phyloP scores from a whole-genome alignment of 2,797 vertebrate genomes.

The Pangasius macronema region DNA sequence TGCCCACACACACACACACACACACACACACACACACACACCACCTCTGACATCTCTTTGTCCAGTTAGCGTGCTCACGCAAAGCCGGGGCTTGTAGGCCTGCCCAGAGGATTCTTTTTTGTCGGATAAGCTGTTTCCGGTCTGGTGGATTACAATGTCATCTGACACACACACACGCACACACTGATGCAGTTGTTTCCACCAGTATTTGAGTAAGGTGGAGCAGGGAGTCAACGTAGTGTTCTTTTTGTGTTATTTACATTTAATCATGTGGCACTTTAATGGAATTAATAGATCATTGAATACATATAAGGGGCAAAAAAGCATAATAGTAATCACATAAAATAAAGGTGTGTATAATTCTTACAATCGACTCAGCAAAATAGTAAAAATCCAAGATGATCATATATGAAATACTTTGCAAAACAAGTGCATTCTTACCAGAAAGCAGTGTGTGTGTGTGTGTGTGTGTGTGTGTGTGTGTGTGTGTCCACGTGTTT shows the following conservation, averaged over 20 bases:
- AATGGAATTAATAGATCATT: background rate
- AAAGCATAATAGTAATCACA: no score
- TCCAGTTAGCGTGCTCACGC: constrained; percentile 29
- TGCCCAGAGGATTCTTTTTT: constrained; percentile 28
- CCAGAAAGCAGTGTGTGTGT: background rate
- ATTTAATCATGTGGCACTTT: background rate
- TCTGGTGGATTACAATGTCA: constrained; percentile 26
- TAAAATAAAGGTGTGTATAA: background rate
- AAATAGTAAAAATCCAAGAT: background rate
- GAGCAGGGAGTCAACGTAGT: background rate
- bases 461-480: background rate
- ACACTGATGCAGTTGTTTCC: constrained; percentile 27
- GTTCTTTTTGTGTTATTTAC: background rate
- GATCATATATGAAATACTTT: background rate
- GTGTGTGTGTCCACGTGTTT: background rate
- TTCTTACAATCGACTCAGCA: background rate
- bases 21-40: constrained; percentile 15
- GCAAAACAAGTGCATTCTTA: background rate
- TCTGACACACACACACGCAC: background rate
- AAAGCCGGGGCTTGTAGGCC: constrained; percentile 27
- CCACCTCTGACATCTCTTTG: constrained; percentile 20
- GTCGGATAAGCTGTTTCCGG: constrained; percentile 28
- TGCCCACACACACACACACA: constrained; percentile 4
- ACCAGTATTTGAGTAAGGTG: background rate
- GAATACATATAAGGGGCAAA: background rate